Conservation (phyloP, 2,113 vertebrate species). For the Nothoprocta perdicaria region DNA sequence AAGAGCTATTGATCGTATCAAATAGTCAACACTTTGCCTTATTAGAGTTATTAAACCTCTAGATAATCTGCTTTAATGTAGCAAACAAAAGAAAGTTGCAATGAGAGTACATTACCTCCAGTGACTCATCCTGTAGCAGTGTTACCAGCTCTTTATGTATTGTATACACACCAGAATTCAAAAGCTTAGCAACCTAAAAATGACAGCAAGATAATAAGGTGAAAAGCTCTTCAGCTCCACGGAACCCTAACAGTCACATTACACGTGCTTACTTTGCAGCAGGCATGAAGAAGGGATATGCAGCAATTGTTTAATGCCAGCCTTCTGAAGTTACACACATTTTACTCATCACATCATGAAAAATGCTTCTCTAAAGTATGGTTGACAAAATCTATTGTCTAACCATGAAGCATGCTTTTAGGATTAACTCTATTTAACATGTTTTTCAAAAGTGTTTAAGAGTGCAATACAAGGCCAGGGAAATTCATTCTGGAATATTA, state of each 20-base stretch:
- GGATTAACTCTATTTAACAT: not conserved
- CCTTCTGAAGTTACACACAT: not conserved
- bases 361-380: not conserved
- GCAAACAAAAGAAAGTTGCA: conserved; percentile 40
- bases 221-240: conserved; percentile 41
- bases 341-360: not conserved
- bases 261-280: not conserved
- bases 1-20: conserved; percentile 1
- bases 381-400: not conserved
- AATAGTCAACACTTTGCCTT: not conserved
- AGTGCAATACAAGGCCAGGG: not conserved
- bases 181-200: conserved; percentile 91
- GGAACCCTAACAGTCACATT: not conserved
- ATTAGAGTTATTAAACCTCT: conserved; percentile 11
- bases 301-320: not conserved
- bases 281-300: not conserved
- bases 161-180: conserved; percentile 87
- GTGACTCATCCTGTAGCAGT: conserved; percentile 90
- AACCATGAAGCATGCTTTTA: not conserved
- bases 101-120: conserved; percentile 87
- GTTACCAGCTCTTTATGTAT: conserved; percentile 91
- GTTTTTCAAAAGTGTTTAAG: not conserved
- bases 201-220: not conserved
- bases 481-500: not conserved
- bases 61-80: not conserved